phyloP scores from a whole-genome alignment of 2,113 vertebrate species.

The Upupa epops region DNA sequence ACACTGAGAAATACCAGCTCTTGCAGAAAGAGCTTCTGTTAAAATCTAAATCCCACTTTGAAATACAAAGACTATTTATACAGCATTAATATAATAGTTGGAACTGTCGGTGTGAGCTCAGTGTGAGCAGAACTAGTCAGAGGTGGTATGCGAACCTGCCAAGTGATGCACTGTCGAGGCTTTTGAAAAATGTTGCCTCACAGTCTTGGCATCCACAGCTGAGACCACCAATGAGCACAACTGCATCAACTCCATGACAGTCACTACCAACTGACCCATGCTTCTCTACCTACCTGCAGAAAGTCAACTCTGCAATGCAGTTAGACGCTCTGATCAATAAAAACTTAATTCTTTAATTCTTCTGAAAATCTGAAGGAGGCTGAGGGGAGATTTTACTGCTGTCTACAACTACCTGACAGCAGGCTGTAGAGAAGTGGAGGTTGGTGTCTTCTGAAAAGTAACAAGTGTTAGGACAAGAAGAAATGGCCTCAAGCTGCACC shows the following conservation, averaged over 20 bases:
- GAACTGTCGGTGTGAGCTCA: neutral
- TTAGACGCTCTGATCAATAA: accelerated
- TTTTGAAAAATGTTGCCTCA: accelerated
- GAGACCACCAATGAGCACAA: neutral
- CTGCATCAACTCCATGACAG: neutral
- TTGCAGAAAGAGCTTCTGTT: constrained; percentile 12
- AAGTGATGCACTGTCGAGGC: neutral
- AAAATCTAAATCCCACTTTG: neutral
- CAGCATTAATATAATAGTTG: constrained; percentile 23
- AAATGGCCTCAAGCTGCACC: too few relatives aligned
- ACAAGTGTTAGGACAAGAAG: too few relatives aligned
- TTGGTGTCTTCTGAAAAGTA: too few relatives aligned
- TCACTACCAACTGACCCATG: neutral
- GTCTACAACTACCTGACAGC: too few relatives aligned
- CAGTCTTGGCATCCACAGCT: neutral
- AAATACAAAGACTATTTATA: constrained; percentile 3
- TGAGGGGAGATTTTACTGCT: too few relatives aligned
- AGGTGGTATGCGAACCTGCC: neutral
- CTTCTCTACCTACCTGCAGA: neutral
- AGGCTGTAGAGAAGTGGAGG: too few relatives aligned
- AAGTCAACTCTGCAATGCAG: neutral
- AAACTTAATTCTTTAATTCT: neutral
- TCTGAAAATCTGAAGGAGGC: neutral
- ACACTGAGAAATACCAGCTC: constrained; percentile 1
- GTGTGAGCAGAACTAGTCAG: neutral